Conservation (phyloP, 2,888 invertebrate species). For the Mythimna vitellina region DNA sequence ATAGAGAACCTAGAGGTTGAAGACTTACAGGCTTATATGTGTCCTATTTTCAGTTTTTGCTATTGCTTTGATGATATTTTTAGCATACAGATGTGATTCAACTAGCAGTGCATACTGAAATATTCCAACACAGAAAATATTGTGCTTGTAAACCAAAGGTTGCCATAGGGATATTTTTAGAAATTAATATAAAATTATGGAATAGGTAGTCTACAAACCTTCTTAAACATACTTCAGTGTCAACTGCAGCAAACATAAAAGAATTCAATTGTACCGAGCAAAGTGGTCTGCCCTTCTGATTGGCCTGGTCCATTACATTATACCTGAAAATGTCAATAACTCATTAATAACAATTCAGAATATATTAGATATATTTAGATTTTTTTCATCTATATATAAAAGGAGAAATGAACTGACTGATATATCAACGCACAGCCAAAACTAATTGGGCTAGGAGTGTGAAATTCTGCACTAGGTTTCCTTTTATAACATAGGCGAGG, state of each 20-base stretch:
- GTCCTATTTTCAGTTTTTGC: too few relatives aligned
- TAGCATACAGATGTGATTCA: neutral
- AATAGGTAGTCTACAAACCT: constrained; percentile 83
- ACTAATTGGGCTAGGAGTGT: too few relatives aligned
- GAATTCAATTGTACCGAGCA: constrained; percentile 97
- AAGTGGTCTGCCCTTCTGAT: constrained; percentile 93
- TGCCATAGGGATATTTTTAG: neutral
- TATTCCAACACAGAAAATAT: neutral
- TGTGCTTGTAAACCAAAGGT: neutral
- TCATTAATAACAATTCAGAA: constrained; percentile 2
- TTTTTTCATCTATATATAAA: neutral
- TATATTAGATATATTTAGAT: too few relatives aligned
- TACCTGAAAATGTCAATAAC: constrained; percentile 84
- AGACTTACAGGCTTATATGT: too few relatives aligned
- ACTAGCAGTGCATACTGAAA: neutral
- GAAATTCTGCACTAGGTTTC: too few relatives aligned
- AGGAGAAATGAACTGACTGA: too few relatives aligned
- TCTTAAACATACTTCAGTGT: constrained; percentile 95
- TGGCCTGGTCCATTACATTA: constrained; percentile 92
- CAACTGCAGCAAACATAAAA: constrained; percentile 97
- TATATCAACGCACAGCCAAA: too few relatives aligned
- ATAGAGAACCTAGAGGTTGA: too few relatives aligned
- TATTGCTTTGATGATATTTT: too few relatives aligned
- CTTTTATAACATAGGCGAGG: too few relatives aligned
- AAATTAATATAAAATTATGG: neutral